Conservation (phyloP, 2,113 vertebrate genomes). For the Pavo muticus region DNA sequence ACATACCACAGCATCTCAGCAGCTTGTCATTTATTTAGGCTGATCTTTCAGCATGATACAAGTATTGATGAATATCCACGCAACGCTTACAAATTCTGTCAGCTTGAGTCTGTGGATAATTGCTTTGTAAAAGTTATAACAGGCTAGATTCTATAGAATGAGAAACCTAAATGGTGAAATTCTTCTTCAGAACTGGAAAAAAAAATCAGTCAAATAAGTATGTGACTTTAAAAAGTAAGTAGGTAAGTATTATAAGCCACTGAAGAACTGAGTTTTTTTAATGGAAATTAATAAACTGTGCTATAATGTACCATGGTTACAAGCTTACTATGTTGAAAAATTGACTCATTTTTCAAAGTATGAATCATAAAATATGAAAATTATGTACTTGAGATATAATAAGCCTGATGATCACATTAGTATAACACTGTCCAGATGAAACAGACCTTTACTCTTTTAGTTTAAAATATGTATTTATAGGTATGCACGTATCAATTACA, state of each 20-base stretch:
- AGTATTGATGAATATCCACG: background rate
- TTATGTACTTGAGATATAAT: constrained; percentile 7
- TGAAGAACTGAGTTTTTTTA: background rate
- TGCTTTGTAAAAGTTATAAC: background rate
- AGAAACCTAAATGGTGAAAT: background rate
- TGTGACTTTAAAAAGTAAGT: background rate
- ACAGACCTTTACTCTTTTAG: background rate
- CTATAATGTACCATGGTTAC: background rate
- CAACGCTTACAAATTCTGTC: background rate
- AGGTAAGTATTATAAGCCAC: background rate
- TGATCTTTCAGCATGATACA: background rate
- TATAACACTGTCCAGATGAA: background rate
- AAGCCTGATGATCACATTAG: background rate
- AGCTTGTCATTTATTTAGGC: background rate
- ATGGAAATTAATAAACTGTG: background rate
- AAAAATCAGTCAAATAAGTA: background rate
- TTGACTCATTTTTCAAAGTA: background rate
- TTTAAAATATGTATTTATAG: background rate
- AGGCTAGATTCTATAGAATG: background rate
- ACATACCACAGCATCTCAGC: background rate
- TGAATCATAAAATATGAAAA: background rate
- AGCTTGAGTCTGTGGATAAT: background rate
- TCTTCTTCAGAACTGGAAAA: background rate
- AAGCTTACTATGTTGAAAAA: background rate
- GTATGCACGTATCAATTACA: background rate